phyloP scores from a whole-genome alignment of 2,113 vertebrate species.

The Sinosuthora webbiana region DNA sequence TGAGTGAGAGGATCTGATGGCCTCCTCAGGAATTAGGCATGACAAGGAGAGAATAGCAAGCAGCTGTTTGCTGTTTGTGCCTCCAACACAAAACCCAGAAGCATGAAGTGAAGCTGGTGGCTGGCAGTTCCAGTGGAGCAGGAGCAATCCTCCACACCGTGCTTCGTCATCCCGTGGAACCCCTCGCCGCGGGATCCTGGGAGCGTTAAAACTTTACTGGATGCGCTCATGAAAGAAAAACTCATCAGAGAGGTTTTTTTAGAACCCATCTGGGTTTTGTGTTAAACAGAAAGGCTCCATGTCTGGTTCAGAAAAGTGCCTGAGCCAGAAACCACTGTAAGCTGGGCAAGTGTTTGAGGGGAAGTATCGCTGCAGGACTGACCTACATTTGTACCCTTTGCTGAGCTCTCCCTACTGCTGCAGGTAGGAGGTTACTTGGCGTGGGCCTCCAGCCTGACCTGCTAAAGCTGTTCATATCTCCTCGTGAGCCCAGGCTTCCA shows the following conservation, averaged over 20 bases:
- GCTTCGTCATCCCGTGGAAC: not conserved
- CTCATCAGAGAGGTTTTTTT: not conserved
- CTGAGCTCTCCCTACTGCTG: not conserved
- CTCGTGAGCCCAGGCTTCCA: not conserved
- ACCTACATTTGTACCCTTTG: not conserved
- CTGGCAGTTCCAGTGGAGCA: not conserved
- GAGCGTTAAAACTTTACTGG: not conserved
- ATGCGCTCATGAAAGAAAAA: not conserved
- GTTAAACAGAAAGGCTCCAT: constrained; percentile 4
- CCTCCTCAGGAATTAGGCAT: not conserved
- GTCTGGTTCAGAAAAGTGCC: constrained; percentile 11
- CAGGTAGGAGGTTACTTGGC: constrained; percentile 15
- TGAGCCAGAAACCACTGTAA: constrained; percentile 25
- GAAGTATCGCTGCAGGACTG: not conserved
- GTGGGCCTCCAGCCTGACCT: not conserved
- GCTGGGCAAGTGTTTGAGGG: not conserved
- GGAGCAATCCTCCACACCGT: not conserved
- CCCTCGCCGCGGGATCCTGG: not conserved
- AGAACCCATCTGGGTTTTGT: constrained; percentile 39
- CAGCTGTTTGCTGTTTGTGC: not conserved
- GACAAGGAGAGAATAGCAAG: not conserved
- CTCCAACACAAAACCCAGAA: not conserved
- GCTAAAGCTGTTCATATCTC: constrained; percentile 30
- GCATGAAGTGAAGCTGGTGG: not conserved
- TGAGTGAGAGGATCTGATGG: not conserved